These are phyloP conservation scores for Acanthaster planci DNA, from an alignment of 35 echinoderm and acorn worm genomes.

Conservation along the genomic window DNA sequence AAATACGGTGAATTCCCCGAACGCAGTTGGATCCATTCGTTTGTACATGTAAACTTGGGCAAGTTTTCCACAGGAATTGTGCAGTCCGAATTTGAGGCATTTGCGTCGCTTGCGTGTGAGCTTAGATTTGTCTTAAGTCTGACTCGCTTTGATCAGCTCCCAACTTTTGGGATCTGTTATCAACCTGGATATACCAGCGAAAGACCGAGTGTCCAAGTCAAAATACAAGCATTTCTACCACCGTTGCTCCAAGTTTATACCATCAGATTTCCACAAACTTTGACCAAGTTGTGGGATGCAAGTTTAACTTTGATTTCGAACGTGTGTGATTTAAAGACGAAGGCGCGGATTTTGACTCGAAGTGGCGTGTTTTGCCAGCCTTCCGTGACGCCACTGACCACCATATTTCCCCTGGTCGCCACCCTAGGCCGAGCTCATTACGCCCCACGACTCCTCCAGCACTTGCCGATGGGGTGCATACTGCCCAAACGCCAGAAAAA, in stretches of 20 bases:
- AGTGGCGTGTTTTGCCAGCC: neutral
- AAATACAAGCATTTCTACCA: neutral
- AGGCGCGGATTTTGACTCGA: neutral
- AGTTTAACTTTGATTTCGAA: neutral
- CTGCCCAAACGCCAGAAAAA: slow-evolving; percentile 93
- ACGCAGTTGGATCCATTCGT: neutral
- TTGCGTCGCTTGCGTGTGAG: neutral
- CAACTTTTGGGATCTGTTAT: neutral
- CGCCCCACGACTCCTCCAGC: slow-evolving; percentile 32
- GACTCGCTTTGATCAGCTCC: neutral
- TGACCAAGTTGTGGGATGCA: neutral
- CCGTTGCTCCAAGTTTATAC: neutral
- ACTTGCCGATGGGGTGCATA: slow-evolving; percentile 96
- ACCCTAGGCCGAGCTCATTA: slow-evolving; percentile 13
- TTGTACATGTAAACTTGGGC: neutral
- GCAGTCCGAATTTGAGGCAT: neutral
- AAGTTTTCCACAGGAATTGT: slow-evolving; percentile 1
- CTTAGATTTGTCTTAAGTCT: neutral
- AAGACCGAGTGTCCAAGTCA: neutral
- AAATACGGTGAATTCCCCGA: neutral
- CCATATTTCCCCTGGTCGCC: slow-evolving; percentile 10
- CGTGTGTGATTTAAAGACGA: slow-evolving; percentile 1
- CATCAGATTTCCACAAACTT: slow-evolving; percentile 7
- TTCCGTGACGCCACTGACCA: slow-evolving; percentile 18
- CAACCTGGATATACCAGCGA: slow-evolving; percentile 2